phyloP scores from a whole-genome alignment of 2,113 vertebrate species.

The Cepphus grylle region DNA sequence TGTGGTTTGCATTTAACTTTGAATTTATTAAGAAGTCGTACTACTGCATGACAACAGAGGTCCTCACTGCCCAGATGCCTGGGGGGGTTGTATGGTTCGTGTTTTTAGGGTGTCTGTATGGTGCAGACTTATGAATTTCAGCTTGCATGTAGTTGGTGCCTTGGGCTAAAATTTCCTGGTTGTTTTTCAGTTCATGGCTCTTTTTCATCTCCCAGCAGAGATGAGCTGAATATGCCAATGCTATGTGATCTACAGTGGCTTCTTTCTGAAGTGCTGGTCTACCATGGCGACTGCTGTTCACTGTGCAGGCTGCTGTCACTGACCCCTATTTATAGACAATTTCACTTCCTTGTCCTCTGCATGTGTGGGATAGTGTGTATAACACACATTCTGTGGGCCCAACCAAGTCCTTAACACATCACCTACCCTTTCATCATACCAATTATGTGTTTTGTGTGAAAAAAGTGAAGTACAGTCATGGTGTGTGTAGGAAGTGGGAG shows the following conservation, averaged over 20 bases:
- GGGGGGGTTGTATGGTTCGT: neutral
- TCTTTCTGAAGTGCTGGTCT: neutral
- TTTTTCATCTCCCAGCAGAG: neutral
- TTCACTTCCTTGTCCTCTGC: neutral
- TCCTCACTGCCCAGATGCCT: neutral
- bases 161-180: neutral
- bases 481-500: neutral
- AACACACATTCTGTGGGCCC: neutral
- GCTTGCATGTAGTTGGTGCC: neutral
- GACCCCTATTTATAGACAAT: neutral
- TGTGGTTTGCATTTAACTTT: neutral
- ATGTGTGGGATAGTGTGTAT: accelerated
- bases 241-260: neutral
- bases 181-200: neutral
- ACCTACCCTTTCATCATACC: neutral
- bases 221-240: neutral
- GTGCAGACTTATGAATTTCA: neutral
- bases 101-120: neutral
- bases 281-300: neutral
- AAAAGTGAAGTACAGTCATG: neutral
- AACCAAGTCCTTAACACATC: neutral
- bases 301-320: neutral
- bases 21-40: neutral
- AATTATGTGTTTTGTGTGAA: neutral
- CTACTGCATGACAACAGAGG: neutral